phyloP scores from a whole-genome alignment of 35 echinoderm and acorn worm species.

The Ophioderma brevispina region DNA sequence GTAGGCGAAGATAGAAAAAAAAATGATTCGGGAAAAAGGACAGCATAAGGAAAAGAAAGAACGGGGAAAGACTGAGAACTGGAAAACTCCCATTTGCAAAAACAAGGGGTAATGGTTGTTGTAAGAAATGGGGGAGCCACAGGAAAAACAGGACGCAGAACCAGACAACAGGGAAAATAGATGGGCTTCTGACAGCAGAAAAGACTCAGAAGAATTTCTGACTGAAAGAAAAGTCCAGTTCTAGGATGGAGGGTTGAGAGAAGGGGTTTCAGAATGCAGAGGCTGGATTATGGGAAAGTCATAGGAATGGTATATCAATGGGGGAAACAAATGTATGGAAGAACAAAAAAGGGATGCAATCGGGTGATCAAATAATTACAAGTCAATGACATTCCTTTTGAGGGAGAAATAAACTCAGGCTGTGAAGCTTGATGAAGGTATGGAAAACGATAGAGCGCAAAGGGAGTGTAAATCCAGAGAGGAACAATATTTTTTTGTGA shows the following conservation, averaged over 20 bases:
- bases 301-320: slow-evolving; percentile 88
- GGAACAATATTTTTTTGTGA: no score
- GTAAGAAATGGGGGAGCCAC: slow-evolving; percentile 55
- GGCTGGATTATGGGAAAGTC: slow-evolving; percentile 86
- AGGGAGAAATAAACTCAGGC: slow-evolving; percentile 86
- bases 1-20: no score
- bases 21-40: no score
- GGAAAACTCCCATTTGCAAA: not conserved
- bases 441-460: no score
- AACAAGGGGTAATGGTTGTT: not conserved
- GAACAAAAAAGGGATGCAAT: slow-evolving; percentile 66
- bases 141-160: slow-evolving; percentile 64
- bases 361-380: slow-evolving; percentile 86
- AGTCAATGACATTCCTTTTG: slow-evolving; percentile 85
- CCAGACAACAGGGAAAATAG: slow-evolving; percentile 27
- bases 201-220: slow-evolving; percentile 64
- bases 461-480: no score
- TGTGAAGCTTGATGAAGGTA: slow-evolving; percentile 94
- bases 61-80: no score
- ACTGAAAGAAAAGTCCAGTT: slow-evolving; percentile 65
- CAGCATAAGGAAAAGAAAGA: no score
- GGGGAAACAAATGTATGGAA: slow-evolving; percentile 72
- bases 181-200: slow-evolving; percentile 38
- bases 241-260: slow-evolving; percentile 52
- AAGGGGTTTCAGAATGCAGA: no score